A percentile compares a stretch with the other conserved stretches of the same genome.
Conservation (phyloP, 1,140 invertebrate genomes). For the Pollicipes pollicipes region DNA sequence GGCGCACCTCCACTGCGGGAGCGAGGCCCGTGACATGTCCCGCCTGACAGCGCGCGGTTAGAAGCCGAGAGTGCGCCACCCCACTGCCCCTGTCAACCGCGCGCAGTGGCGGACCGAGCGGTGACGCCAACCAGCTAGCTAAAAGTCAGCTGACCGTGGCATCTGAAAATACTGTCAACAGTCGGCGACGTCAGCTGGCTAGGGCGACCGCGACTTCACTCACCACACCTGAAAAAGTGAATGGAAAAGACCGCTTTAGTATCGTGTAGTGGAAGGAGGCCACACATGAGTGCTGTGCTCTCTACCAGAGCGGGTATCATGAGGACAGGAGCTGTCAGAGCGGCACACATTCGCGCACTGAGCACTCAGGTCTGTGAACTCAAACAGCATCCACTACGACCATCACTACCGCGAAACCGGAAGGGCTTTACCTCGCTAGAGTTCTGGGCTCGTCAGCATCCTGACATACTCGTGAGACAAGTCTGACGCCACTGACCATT, state of each 20-base stretch:
- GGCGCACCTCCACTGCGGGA: too few relatives aligned
- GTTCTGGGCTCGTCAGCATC: too few relatives aligned
- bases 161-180: neutral
- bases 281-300: neutral
- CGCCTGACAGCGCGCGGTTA: too few relatives aligned
- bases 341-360: too few relatives aligned
- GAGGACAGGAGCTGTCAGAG: too few relatives aligned
- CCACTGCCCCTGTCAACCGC: neutral
- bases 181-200: neutral
- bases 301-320: neutral
- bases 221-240: neutral
- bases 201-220: neutral
- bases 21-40: too few relatives aligned
- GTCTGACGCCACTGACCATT: too few relatives aligned
- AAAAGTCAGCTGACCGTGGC: neutral
- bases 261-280: neutral
- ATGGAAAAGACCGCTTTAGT: neutral
- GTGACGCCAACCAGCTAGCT: neutral
- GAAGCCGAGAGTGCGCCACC: too few relatives aligned
- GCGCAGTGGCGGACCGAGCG: too few relatives aligned
- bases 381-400: neutral
- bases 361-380: neutral
- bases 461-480: neutral
- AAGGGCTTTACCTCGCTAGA: too few relatives aligned
- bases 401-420: neutral